Evolutionary conservation across 2,888 invertebrate genomes (phyloP), one percentile per base, ranked within the genome.

Genomic region (Platycheirus albimanus): DNA sequence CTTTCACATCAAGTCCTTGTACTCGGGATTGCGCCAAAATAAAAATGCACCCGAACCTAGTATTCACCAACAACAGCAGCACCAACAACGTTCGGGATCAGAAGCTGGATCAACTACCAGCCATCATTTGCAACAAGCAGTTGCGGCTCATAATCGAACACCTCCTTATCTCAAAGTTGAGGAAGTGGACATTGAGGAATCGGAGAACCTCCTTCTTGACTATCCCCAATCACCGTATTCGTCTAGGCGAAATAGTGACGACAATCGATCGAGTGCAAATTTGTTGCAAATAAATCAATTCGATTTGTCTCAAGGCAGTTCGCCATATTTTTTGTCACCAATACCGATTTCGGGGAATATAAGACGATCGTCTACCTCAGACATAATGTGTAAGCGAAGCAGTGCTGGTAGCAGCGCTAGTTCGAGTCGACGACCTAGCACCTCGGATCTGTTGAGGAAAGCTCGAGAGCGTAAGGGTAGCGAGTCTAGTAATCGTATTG

Each of bases 291-390:
- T 88, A 17, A 87, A 86, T 10, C 87, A 87, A 63, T 87, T 86
- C 36, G 87, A 88, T 13, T 85, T 86, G 75, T 86, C 89, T 38
- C 88, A 88, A 51, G 87, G 86, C 3, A 88, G 81, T 85, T 90
- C 91, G 47, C 90, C 90, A n/a, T 90, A 88, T 78, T 88, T 87
- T 51, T 85, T 90, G 3, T 90, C 90, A 41, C 90, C 90, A 13
- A 88, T 88, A 76, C 86, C 86, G 49, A 86, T 87, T n/a, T 74
- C 86, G 20, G 85, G 87, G 36, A 89, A 88, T 69, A 88, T 90
- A 10, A 87, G 91, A 10, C 89, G 91, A 61, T 91, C 91, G 30
- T 91, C 91, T 8, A 91, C 91, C 11, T 91, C 91, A 54, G 91
- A 91, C 58, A 91, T 91, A 43, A 88, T 88, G 76, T 88, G 89